A percentile compares a stretch with the other conserved stretches of the same genome.
Conservation (phyloP, 1,140 invertebrate species). For the Hypothenemus hampei region DNA sequence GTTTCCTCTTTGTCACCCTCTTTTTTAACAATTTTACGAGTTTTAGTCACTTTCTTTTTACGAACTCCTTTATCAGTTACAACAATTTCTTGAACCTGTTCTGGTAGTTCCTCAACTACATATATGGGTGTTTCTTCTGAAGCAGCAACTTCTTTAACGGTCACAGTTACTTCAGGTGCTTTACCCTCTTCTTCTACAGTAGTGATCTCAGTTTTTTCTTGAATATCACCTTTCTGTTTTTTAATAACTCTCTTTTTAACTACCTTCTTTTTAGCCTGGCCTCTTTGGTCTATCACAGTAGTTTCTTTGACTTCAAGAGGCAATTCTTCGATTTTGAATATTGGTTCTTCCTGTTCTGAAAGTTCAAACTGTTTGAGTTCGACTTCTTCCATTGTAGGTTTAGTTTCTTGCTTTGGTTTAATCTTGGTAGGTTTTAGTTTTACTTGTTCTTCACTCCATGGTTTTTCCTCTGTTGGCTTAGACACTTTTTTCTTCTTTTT, state of each 20-base stretch:
- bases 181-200: conserved; percentile 48
- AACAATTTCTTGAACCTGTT: conserved; percentile 31
- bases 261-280: conserved; percentile 36
- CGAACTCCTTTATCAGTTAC: conserved; percentile 31
- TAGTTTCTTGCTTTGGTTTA: conserved; percentile 35
- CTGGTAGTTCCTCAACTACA: conserved; percentile 43
- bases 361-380: conserved; percentile 38
- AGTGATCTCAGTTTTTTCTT: conserved; percentile 48
- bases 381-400: conserved; percentile 33
- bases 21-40: conserved; percentile 24
- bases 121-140: conserved; percentile 38
- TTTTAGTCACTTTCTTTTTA: conserved; percentile 38
- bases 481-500: conserved; percentile 24
- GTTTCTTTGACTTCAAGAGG: conserved; percentile 44
- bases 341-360: conserved; percentile 27
- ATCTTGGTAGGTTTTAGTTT: conserved; percentile 36
- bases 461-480: conserved; percentile 28
- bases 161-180: conserved; percentile 40
- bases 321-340: conserved; percentile 39
- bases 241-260: conserved; percentile 43
- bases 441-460: conserved; percentile 39
- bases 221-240: conserved; percentile 45
- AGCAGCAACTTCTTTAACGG: conserved; percentile 44
- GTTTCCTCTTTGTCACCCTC: conserved; percentile 25
- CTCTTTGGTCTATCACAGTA: conserved; percentile 35